Evolutionary conservation across 2,797 vertebrate genomes (phyloP), one percentile per base, ranked within the genome.

Genomic region (Craterocephalus amniculus): DNA sequence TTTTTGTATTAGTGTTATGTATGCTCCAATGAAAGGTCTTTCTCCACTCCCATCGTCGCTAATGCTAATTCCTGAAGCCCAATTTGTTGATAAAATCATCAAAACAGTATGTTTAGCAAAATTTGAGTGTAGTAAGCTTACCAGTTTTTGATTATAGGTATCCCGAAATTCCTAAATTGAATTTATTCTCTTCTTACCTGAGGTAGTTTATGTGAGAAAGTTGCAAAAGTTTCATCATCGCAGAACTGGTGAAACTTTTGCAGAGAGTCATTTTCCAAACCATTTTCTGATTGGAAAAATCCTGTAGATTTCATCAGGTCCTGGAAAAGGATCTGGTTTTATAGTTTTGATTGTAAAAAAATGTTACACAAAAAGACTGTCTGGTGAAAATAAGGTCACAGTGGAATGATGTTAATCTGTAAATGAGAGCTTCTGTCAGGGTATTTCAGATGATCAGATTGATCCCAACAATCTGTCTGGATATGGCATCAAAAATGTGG

Each of bases 371-470:
- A 72, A 77, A 79, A 58, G 13, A 65, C 54, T 27, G 40, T 66
- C 6, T 58, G 31, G n/a, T 63, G 32, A 79, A 83, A 88, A 70
- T 67, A 43, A 83, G 81, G 76, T 77, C 72, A 69, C 13, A 27
- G 57, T 71, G 67, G 85, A 87, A 87, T 65, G 5, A 81, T 85
- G 78, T 85, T 79, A 78, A 88, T 87, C 80, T 75, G 76, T 86
- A 83, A 83, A 70, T 66, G 81, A 84, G 63, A 43, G 75, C 70
- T 77, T 87, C 82, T 81, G 77, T 80, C 64, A 34, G 59, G 26
- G 43, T 73, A 58, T 82, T 87, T 84, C 64, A 73, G 73, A 78
- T 73, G 71, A 84, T 84, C 78, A 72, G 27, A 70, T 76, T 72
- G 71, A 82, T 79, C 78, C 51, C 11, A 38, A 20, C 66, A 70